Evolutionary conservation across 2,888 invertebrate species (phyloP).

Genomic region (Gortyna flavago): DNA sequence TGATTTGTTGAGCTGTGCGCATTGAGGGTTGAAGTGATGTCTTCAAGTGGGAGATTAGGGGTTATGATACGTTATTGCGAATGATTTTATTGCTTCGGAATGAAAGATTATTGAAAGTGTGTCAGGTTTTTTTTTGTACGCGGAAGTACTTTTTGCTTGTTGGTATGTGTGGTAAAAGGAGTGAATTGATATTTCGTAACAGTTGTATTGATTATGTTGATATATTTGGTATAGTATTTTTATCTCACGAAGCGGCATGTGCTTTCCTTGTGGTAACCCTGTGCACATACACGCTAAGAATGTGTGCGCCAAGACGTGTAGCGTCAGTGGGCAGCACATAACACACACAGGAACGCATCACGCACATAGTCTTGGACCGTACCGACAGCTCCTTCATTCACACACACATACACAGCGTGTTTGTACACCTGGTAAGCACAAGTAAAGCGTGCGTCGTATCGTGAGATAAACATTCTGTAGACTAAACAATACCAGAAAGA

Average conservation of each 20-base stretch:
- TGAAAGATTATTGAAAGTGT: constrained; percentile 27
- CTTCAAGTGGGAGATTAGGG: constrained; percentile 38
- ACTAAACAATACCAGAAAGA: not conserved
- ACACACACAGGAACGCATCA: not conserved
- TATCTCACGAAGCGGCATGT: no score
- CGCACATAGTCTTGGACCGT: not conserved
- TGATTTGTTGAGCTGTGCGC: constrained; percentile 33
- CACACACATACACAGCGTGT: not conserved
- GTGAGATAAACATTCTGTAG: no score
- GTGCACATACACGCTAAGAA: not conserved
- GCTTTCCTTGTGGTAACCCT: not conserved
- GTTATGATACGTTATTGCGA: constrained; percentile 51
- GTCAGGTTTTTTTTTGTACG: constrained; percentile 21
- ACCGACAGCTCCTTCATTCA: not conserved
- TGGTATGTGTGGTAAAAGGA: not conserved
- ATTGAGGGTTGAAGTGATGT: constrained; percentile 31
- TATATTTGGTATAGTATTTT: not conserved
- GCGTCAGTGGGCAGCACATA: not conserved
- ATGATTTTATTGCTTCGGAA: constrained; percentile 38
- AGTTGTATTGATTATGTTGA: not conserved
- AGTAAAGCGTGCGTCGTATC: no score
- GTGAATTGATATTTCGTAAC: not conserved
- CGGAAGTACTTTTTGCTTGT: not conserved
- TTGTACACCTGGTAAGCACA: not conserved
- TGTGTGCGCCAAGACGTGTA: not conserved